Conservation (phyloP, 2,113 vertebrate species). For the Trinectes maculatus region DNA sequence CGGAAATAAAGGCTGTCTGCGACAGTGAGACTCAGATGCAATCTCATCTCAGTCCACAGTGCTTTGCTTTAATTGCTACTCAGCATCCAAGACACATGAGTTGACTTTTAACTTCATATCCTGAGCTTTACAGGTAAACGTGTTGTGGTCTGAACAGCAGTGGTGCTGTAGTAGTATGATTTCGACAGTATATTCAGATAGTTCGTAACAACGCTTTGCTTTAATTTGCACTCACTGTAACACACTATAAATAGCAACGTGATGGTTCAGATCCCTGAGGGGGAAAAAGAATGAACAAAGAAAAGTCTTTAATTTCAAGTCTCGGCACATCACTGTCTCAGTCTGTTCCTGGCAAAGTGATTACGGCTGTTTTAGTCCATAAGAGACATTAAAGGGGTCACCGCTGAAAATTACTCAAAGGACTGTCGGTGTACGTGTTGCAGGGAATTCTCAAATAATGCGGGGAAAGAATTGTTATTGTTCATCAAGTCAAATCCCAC, state of each 20-base stretch:
- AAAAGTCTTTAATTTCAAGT: slow-evolving; percentile 58
- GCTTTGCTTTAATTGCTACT: slow-evolving; percentile 13
- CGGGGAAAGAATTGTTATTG: slow-evolving; percentile 6
- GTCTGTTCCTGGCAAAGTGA: slow-evolving; percentile 41
- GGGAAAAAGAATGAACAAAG: neutral
- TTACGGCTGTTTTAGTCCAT: slow-evolving; percentile 33
- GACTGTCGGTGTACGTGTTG: slow-evolving; percentile 23
- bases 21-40: slow-evolving; percentile 2
- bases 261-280: slow-evolving; percentile 7
- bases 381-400: too few relatives aligned
- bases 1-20: slow-evolving; percentile 51
- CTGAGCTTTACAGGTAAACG: slow-evolving; percentile 6
- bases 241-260: slow-evolving; percentile 12
- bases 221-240: too few relatives aligned
- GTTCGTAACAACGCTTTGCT: too few relatives aligned
- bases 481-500: slow-evolving; percentile 20
- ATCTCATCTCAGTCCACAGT: slow-evolving; percentile 21
- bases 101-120: neutral
- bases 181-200: too few relatives aligned
- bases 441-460: slow-evolving; percentile 50
- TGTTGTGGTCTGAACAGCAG: neutral
- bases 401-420: too few relatives aligned
- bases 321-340: slow-evolving; percentile 53
- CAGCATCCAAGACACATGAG: neutral
- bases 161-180: neutral